Conservation (phyloP, 2,888 invertebrate species). For the Palloptera scutellata region DNA sequence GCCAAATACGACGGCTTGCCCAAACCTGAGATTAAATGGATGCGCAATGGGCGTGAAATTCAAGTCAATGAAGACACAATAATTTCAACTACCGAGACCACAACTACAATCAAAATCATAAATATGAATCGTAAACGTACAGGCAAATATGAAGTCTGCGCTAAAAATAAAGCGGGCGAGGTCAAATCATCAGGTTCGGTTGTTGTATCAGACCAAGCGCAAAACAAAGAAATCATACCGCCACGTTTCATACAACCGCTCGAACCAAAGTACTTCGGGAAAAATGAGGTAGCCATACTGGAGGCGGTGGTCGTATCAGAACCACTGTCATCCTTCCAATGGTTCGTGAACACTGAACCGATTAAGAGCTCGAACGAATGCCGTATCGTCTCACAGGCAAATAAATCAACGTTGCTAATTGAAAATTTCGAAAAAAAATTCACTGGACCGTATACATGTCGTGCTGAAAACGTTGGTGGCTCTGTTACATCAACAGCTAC, state of each 20-base stretch:
- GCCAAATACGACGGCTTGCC: conserved; percentile 78
- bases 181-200: conserved; percentile 84
- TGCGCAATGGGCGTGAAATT: conserved; percentile 81
- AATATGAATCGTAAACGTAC: conserved; percentile 77
- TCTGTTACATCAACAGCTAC: conserved; percentile 87
- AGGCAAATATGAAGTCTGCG: conserved; percentile 88
- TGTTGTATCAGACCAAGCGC: conserved; percentile 72
- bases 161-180: conserved; percentile 80
- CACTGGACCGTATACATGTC: conserved; percentile 82
- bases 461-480: conserved; percentile 89
- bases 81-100: conserved; percentile 69
- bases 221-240: conserved; percentile 71
- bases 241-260: conserved; percentile 79
- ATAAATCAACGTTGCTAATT: conserved; percentile 81
- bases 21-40: conserved; percentile 82
- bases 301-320: conserved; percentile 80
- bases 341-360: conserved; percentile 81
- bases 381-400: conserved; percentile 76
- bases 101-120: conserved; percentile 72
- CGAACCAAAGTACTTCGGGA: conserved; percentile 73
- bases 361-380: conserved; percentile 75
- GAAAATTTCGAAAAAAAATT: conserved; percentile 75
- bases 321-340: conserved; percentile 85
- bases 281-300: conserved; percentile 80
- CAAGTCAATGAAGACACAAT: conserved; percentile 70